A percentile compares a stretch with the other conserved stretches of the same genome.
Conservation (phyloP, 1,140 invertebrate genomes). For the Aphelenchoides avenae region DNA sequence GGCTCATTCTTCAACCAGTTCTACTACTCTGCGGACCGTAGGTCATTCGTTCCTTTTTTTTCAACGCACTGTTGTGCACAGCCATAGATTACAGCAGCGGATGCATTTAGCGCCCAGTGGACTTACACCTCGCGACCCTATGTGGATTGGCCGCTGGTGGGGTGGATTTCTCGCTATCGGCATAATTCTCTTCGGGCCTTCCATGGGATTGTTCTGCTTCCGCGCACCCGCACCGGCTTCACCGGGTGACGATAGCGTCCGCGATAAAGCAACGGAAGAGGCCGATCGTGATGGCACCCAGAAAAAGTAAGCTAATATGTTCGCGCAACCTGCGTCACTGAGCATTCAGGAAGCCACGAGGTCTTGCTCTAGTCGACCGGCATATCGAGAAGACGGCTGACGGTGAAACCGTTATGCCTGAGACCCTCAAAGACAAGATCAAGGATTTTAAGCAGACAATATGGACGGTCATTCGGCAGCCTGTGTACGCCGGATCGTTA, state of each 20-base stretch:
- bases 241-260: constrained; percentile 6
- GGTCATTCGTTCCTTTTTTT: no score
- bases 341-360: no score
- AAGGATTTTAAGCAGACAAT: constrained; percentile 40
- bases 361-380: constrained; percentile 46
- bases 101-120: constrained; percentile 23
- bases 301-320: constrained; percentile 2
- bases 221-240: constrained; percentile 32
- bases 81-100: constrained; percentile 21
- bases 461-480: constrained; percentile 19
- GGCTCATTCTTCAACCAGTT: constrained; percentile 54
- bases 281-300: not conserved
- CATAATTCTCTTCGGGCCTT: constrained; percentile 34
- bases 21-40: constrained; percentile 48
- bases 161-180: constrained; percentile 50
- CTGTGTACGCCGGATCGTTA: constrained; percentile 50
- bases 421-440: constrained; percentile 19
- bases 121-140: constrained; percentile 44
- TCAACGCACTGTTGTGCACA: no score
- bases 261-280: constrained; percentile 1
- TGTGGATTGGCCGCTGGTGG: constrained; percentile 56
- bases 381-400: constrained; percentile 36
- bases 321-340: no score
- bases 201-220: constrained; percentile 49
- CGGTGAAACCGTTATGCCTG: constrained; percentile 25